A percentile compares a stretch with the other conserved stretches of the same genome.
These are phyloP conservation scores for Chelmon rostratus DNA, from an alignment of 2,797 vertebrate species.

Conservation along the genomic window DNA sequence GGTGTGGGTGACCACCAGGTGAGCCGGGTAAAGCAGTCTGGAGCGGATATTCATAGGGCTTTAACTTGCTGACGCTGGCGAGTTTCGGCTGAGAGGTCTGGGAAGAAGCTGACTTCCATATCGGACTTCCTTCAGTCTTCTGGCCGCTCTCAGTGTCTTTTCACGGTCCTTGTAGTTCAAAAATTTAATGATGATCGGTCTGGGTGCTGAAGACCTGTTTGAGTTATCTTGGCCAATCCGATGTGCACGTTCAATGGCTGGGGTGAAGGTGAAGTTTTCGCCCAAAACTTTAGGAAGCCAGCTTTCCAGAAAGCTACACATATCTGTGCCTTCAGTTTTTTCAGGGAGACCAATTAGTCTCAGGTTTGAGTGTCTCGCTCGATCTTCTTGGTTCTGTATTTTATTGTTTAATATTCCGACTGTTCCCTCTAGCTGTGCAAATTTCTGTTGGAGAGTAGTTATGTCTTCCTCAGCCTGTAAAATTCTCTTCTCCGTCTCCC, in stretches of 20 bases:
- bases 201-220: neutral
- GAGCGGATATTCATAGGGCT: too few species aligned
- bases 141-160: neutral
- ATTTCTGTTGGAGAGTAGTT: neutral
- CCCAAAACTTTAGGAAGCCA: neutral
- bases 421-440: neutral
- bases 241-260: neutral
- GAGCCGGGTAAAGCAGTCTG: neutral
- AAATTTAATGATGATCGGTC: neutral
- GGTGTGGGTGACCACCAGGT: neutral
- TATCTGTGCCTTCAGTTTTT: neutral
- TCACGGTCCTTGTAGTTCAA: neutral
- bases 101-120: neutral
- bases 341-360: neutral
- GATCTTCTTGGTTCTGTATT: neutral
- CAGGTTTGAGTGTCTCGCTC: neutral
- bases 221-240: neutral
- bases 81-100: neutral
- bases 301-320: neutral
- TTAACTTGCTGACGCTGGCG: too few species aligned
- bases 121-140: neutral
- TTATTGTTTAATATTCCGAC: neutral
- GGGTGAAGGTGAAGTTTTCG: neutral
- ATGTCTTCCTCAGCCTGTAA: neutral
- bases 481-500: neutral